Evolutionary conservation across 2,113 vertebrate genomes (phyloP), one percentile per base, ranked within the genome.

Genomic region (Eidolon helvum): DNA sequence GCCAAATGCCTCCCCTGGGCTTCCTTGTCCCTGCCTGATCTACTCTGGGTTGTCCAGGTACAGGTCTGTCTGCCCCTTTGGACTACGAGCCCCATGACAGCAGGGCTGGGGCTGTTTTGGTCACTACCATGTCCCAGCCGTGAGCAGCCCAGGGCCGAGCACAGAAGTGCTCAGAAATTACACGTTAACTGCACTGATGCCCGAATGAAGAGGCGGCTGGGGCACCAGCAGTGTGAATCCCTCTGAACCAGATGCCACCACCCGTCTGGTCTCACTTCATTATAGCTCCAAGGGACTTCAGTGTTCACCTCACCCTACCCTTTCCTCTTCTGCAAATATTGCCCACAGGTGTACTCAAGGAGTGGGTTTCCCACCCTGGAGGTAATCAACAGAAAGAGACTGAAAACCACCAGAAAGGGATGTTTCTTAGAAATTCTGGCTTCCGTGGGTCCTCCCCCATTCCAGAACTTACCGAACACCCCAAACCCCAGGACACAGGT

Each of bases 401-500:
- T 12, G 59, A 69, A 77, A 66, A 33, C 30, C 19, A 87, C 19
- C 3, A 69, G n/a, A 2, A 48, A 5, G 35, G 19, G 14, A 5
- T 38, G 14, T 61, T 59, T 71, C 69, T 61, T 33, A 11, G 59
- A 30, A 55, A 28, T 19, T 50, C 55, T 18, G 28, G 7, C 6
- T 55, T 95, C 28, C 30, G 48, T 24, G 38, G 63, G 11, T 21
- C 8, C 11, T 1, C 53, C 69, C 57, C 55, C 18, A 6, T 59
- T 65, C 40, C 22, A 86, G 77, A 96, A 72, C 98, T 98, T 96
- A 99, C 99, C 99, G 0, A 99, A 99, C 71, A 99, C 99, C 68
- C 65, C 99, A 97, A 99, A 99, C 48, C 99, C 97, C 94, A 99
- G 98, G 24, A 99, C 99, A 83, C 99, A 99, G 74, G 99, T 99